Evolutionary conservation across 2,888 invertebrate species (phyloP).

Genomic region (Lithophane socia): DNA sequence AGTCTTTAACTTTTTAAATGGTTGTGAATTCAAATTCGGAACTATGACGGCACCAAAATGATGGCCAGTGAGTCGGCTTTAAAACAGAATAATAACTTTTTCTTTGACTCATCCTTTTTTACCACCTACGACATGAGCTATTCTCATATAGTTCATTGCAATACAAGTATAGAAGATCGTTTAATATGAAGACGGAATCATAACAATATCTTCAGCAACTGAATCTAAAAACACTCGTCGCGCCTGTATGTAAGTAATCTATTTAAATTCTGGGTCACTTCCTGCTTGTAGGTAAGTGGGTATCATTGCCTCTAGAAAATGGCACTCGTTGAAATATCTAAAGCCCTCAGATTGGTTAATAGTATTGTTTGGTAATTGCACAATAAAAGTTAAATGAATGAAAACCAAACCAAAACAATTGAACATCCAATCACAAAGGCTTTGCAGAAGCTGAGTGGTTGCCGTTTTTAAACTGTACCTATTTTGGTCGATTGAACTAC

Average conservation of each 20-base stretch:
- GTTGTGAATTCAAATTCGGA: no score
- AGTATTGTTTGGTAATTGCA: conserved; percentile 1
- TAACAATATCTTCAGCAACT: conserved; percentile 26
- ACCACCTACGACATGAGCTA: background rate
- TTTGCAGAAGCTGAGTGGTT: background rate
- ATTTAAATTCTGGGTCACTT: conserved; percentile 77
- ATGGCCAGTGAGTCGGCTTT: no score
- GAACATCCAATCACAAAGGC: background rate
- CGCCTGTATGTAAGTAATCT: conserved; percentile 65
- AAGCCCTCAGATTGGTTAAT: conserved; percentile 26
- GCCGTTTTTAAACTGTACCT: background rate
- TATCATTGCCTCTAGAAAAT: conserved; percentile 49
- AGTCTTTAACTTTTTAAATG: no score
- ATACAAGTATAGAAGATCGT: background rate
- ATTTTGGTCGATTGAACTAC: background rate
- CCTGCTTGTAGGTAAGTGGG: conserved; percentile 74
- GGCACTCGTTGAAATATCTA: conserved; percentile 22
- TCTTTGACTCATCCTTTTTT: no score
- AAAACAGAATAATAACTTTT: no score
- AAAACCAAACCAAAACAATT: conserved; percentile 4
- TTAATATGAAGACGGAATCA: background rate
- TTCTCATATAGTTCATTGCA: background rate
- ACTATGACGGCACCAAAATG: no score
- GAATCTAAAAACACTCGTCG: conserved; percentile 32
- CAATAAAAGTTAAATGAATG: conserved; percentile 2